Percentiles rank a stretch among this genome's conserved stretches.
phyloP scores from a whole-genome alignment of 2,113 vertebrate genomes.

The Corythaeola cristata region DNA sequence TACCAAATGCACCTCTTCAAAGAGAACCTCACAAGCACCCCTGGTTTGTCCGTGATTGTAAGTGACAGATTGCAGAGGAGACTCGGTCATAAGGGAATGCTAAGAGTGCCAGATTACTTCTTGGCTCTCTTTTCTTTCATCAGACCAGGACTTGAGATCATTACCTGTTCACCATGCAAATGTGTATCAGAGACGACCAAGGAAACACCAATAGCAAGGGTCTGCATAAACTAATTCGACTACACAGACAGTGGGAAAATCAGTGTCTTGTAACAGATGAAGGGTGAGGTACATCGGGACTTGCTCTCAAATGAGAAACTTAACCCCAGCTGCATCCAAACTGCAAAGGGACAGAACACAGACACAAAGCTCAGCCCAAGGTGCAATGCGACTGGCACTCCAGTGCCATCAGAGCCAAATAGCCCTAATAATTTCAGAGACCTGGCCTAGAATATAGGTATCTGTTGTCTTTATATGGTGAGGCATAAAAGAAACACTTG shows the following conservation, averaged over 20 bases:
- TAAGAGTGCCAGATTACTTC: not conserved
- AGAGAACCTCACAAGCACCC: not conserved
- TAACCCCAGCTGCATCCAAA: not conserved
- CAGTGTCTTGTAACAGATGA: not conserved
- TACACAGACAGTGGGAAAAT: not conserved
- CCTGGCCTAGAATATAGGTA: not conserved
- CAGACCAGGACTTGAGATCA: not conserved
- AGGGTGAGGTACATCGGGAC: not conserved
- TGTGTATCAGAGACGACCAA: not conserved
- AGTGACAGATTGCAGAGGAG: not conserved
- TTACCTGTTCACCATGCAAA: not conserved
- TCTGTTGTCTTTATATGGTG: not conserved
- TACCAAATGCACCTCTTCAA: not conserved
- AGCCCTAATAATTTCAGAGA: not conserved
- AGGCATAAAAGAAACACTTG: not conserved
- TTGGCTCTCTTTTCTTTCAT: not conserved
- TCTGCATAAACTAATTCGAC: not conserved
- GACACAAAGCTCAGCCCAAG: not conserved
- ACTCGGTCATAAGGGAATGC: no score
- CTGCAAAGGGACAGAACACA: not conserved
- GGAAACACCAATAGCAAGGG: not conserved
- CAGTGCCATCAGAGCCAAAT: not conserved
- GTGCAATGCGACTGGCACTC: not conserved
- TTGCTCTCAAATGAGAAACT: not conserved
- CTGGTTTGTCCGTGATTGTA: rapidly evolving